These are phyloP conservation scores for Drosophila buzzatii DNA, from an alignment of 2,888 invertebrate species.

Conservation along the genomic window DNA sequence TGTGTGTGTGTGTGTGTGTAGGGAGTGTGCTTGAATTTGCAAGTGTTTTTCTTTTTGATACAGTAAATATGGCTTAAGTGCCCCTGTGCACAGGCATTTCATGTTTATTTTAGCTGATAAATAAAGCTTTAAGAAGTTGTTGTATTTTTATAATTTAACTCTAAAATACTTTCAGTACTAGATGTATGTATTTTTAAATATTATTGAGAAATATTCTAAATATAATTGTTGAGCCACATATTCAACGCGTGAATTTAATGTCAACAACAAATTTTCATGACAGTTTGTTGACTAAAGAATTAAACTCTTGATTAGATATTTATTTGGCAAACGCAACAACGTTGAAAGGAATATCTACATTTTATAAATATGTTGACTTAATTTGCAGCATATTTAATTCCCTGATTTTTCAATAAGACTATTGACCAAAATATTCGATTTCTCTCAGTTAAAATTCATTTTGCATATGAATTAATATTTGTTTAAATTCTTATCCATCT, in stretches of 20 bases:
- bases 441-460: too few relatives aligned
- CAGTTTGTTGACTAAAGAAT: background rate
- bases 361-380: too few relatives aligned
- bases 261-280: background rate
- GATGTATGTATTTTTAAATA: background rate
- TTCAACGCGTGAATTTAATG: background rate
- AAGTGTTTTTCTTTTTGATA: slow-evolving; percentile 15
- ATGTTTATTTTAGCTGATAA: background rate
- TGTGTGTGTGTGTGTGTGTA: slow-evolving; percentile 5
- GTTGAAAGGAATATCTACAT: too few relatives aligned
- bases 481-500: too few relatives aligned
- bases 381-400: too few relatives aligned
- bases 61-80: slow-evolving; percentile 23
- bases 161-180: background rate
- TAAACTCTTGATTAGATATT: too few relatives aligned
- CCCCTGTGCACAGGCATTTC: background rate
- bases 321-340: too few relatives aligned
- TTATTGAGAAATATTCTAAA: background rate
- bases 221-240: too few relatives aligned
- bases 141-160: background rate
- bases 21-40: background rate
- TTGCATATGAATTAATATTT: too few relatives aligned
- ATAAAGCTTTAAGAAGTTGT: background rate
- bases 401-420: too few relatives aligned
- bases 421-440: too few relatives aligned